Evolutionary conservation across 2,113 vertebrate species (phyloP), one percentile per base, ranked within the genome.

Genomic region (sheep (Ovis aries)): DNA sequence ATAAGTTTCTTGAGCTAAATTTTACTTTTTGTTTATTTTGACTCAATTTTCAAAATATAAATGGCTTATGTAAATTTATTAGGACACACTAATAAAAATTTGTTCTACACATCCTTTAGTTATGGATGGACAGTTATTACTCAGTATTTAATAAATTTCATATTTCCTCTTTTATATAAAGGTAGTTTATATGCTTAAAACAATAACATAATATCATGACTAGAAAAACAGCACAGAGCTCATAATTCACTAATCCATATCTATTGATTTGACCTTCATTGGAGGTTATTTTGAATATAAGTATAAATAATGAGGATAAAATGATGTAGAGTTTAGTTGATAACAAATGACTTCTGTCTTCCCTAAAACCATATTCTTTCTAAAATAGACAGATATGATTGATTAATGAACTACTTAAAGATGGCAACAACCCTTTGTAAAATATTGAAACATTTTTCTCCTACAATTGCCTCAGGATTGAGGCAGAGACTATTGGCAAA

Each of bases 251-350:
- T 81, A 81, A 98, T 94, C 94, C 45, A 94, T 50, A 97, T 55
- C 23, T 31, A 97, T 94, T 87, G 77, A 94, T 36, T 33, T 94
- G 88, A 95, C 31, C 62, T 91, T 94, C 78, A 94, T 88, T 27
- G 21, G 53, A 96, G 95, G 57, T 60, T 91, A 2, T 93, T 97
- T 78, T 83, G 13, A 98, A 94, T 33, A 4, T 55, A 94, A 83
- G 80, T 17, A 90, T 50, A 98, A 97, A 92, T 74, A 96, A 94
- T 48, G 25, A 97, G 77, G 3, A 91, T 84, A 91, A 94, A 97
- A 93, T 92, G 82, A 91, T 87, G 71, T 88, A 53, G 16, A 23
- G n/a, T 27, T 94, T 80, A 84, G 77, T 50, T 92, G 45, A 92
- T 90, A 85, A 93, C 88, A 82, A 94, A 25, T 80, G 50, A 52